These are phyloP conservation scores for Drosophila flavopinicola DNA, from an alignment of 2,888 invertebrate genomes.

Conservation along the genomic window DNA sequence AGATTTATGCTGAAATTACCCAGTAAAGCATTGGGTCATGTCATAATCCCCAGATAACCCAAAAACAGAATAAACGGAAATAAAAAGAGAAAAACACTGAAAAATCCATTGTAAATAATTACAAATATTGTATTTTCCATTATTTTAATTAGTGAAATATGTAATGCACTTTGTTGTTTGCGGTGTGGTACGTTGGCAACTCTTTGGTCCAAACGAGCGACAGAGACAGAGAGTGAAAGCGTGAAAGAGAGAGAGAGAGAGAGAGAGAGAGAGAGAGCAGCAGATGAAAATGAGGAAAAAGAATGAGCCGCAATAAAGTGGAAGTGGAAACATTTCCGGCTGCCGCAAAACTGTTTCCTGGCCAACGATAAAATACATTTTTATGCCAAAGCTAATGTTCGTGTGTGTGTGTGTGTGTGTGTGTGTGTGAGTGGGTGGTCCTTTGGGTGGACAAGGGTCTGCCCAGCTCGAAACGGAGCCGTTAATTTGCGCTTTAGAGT, in stretches of 20 bases:
- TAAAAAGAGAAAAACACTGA: conserved; percentile 4
- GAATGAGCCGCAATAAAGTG: conserved; percentile 55
- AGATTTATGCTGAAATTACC: conserved; percentile 40
- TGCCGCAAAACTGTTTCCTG: conserved; percentile 79
- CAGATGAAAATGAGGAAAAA: conserved; percentile 45
- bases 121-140: conserved; percentile 67
- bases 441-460: conserved; percentile 17
- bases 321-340: conserved; percentile 78
- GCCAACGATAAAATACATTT: conserved; percentile 80
- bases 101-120: conserved; percentile 55
- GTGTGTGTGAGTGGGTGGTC: conserved; percentile 19
- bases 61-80: conserved; percentile 5
- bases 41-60: conserved; percentile 37
- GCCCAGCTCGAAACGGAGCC: conserved; percentile 51
- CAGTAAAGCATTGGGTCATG: conserved; percentile 54
- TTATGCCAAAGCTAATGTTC: conserved; percentile 69
- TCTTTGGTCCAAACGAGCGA: conserved; percentile 19
- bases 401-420: conserved; percentile 17
- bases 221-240: background rate
- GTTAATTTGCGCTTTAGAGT: conserved; percentile 72
- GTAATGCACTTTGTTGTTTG: conserved; percentile 66
- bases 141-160: conserved; percentile 77
- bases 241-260: conserved; percentile 7
- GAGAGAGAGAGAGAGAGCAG: conserved; percentile 12
- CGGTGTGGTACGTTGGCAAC: conserved; percentile 35